Evolutionary conservation across 1,140 invertebrate species (phyloP).

Genomic region (Zaprionus lachaisei): DNA sequence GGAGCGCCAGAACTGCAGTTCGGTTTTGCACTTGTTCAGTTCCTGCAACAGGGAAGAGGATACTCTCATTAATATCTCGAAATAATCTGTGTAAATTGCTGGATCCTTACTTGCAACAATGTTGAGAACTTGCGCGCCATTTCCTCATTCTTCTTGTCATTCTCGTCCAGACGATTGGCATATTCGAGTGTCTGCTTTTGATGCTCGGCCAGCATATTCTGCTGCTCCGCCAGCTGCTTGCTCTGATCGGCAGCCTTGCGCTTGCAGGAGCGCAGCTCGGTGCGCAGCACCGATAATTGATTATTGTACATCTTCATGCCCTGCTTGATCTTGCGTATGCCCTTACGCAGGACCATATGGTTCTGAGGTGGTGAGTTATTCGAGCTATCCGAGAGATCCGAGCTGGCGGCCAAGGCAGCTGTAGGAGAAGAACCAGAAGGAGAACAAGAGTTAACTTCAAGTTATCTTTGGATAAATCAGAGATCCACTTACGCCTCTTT

Average conservation of each 20-base stretch:
- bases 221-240: conserved; percentile 93
- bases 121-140: conserved; percentile 94
- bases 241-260: conserved; percentile 92
- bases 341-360: conserved; percentile 93
- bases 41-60: conserved; percentile 85
- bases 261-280: conserved; percentile 91
- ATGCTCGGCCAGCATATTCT: conserved; percentile 90
- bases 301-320: conserved; percentile 95
- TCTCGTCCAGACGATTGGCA: conserved; percentile 92
- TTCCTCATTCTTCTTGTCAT: conserved; percentile 95
- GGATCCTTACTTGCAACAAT: conserved; percentile 88
- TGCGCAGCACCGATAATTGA: conserved; percentile 90
- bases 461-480: background rate
- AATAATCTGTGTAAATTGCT: background rate
- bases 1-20: conserved; percentile 94
- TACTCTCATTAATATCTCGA: background rate
- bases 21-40: conserved; percentile 95
- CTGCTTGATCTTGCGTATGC: conserved; percentile 93
- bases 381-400: conserved; percentile 85
- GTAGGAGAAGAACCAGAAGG: background rate
- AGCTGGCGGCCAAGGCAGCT: conserved; percentile 69
- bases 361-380: conserved; percentile 89
- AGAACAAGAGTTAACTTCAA: background rate
- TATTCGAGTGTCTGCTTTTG: conserved; percentile 92
- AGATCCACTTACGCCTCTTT: conserved; percentile 69